phyloP scores from a whole-genome alignment of 1,140 invertebrate species.

The Sminthurides bifidus region DNA sequence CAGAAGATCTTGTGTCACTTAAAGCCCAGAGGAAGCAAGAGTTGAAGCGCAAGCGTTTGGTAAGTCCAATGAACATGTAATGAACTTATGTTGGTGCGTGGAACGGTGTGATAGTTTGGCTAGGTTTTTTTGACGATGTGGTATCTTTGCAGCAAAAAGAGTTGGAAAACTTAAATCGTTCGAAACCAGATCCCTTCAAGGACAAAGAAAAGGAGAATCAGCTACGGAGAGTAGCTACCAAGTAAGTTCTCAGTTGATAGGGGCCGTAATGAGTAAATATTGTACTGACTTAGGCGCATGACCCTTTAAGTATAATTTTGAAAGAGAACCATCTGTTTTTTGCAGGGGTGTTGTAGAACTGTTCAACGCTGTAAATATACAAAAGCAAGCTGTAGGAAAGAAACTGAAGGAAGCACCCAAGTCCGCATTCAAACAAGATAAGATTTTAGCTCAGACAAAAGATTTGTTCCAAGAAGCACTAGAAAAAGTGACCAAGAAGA shows the following conservation, averaged over 20 bases:
- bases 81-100: no score
- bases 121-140: neutral
- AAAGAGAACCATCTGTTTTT: slow-evolving; percentile 8
- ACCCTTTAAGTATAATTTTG: neutral
- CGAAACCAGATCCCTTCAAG: slow-evolving; percentile 51
- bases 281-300: neutral
- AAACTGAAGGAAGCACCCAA: slow-evolving; percentile 59
- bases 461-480: slow-evolving; percentile 21
- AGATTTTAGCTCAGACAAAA: slow-evolving; percentile 51
- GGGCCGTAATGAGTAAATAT: slow-evolving; percentile 2
- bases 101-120: no score
- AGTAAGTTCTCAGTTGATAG: slow-evolving; percentile 35
- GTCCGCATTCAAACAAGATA: slow-evolving; percentile 67
- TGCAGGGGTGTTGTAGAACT: slow-evolving; percentile 75
- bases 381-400: slow-evolving; percentile 63
- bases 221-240: slow-evolving; percentile 69
- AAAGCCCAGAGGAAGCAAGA: slow-evolving; percentile 20
- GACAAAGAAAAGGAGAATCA: slow-evolving; percentile 57
- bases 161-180: slow-evolving; percentile 50
- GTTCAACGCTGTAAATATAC: slow-evolving; percentile 76
- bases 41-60: slow-evolving; percentile 16
- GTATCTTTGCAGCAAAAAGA: slow-evolving; percentile 43
- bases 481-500: slow-evolving; percentile 13
- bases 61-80: no score
- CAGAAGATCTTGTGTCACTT: no score